Percentiles rank a stretch among this genome's conserved stretches.
Evolutionary conservation across 2,113 vertebrate species (phyloP).

Genomic region (Leptocoma aspasia): DNA sequence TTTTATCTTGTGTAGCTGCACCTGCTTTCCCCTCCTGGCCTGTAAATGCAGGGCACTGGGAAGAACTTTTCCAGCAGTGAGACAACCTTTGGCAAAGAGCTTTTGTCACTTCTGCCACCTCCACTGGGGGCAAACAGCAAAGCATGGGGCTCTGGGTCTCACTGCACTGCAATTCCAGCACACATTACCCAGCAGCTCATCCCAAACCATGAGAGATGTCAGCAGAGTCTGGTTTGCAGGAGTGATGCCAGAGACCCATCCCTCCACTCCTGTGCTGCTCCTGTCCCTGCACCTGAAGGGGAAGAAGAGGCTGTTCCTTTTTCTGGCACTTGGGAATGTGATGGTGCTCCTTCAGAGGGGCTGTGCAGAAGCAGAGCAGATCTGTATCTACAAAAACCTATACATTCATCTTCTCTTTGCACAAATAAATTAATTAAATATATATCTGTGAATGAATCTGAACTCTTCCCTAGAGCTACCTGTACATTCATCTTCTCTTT

Average conservation of each 20-base stretch:
- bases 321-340: background rate
- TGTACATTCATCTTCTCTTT: background rate
- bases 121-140: background rate
- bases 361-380: background rate
- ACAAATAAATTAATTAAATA: background rate
- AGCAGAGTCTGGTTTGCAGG: background rate
- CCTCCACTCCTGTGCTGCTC: background rate
- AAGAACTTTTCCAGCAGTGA: background rate
- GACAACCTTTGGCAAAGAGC: background rate
- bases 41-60: background rate
- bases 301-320: background rate
- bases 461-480: background rate
- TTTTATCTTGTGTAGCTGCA: background rate
- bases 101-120: background rate
- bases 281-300: background rate
- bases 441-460: background rate
- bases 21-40: background rate
- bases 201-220: rapidly evolving
- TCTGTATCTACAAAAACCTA: background rate
- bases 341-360: background rate
- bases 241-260: background rate
- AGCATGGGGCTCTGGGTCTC: rapidly evolving
- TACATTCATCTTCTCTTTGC: no score
- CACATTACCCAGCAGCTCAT: background rate
- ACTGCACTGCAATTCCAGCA: background rate